Evolutionary conservation across 2,113 vertebrate genomes (phyloP), one percentile per base, ranked within the genome.

Genomic region (Thunnus thynnus): DNA sequence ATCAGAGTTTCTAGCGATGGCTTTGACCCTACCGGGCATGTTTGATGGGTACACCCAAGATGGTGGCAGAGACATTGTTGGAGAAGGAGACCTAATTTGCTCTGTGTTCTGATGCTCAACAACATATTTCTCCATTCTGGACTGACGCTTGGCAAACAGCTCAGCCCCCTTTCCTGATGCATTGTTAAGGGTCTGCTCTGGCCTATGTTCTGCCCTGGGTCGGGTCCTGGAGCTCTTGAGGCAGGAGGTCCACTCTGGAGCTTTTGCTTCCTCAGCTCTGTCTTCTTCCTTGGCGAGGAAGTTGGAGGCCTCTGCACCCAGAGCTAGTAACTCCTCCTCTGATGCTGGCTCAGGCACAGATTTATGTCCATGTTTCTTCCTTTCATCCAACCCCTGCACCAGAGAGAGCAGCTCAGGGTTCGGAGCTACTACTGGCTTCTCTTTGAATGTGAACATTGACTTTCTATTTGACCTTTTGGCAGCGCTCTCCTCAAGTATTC

Each of bases 361-460:
- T 83, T 90, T 95, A 60, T 94, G 94, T 89, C 94, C 95, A 63
- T 95, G 94, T 88, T 97, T 97, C 91, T 95, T 97, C 89, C 93
- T 96, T 83, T 95, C 96, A 78, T 99, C 98, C 0, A 79, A 94
- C 0, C 96, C 97, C 89, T 99, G 98, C 2, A 99, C 98, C 88
- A 99, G 88, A 44, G 97, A 97, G 84, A 99, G 94, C 64, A 99
- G 95, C 75, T 98, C 98, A 0, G 98, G 98, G 82, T 99, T 99
- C 0, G 98, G 98, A 22, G 97, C 91, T 62, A 98, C 85, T 79
- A 98, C 97, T 0, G 96, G 94, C 87, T 99, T 99, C 93, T 99
- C 97, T 27, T 98, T 96, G 0, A 99, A 99, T 3, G 98, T 99
- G 95, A 99, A 99, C 98, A 99, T 99, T 30, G 97, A 94, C 76